Conservation (phyloP, 1,140 invertebrate species). For the Camponotus floridanus region DNA sequence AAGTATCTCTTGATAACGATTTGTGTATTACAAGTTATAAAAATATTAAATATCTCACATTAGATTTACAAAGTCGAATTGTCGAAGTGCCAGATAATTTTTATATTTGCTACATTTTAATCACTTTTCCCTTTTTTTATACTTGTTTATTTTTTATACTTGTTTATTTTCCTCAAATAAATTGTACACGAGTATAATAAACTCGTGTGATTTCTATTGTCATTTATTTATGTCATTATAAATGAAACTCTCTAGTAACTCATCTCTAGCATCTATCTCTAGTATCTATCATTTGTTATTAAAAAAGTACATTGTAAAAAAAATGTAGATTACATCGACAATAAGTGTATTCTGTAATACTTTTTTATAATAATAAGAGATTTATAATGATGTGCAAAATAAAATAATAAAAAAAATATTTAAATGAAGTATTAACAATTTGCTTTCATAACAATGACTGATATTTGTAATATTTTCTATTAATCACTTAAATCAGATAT, state of each 20-base stretch:
- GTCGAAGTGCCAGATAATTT: not conserved
- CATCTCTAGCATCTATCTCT: no score
- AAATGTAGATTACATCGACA: no score
- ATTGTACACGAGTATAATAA: not conserved
- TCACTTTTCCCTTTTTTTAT: not conserved
- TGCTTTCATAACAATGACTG: not conserved
- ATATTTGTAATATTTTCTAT: conserved; percentile 36
- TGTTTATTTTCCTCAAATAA: not conserved
- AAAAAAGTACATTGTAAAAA: no score
- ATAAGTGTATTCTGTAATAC: no score
- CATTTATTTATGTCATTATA: not conserved
- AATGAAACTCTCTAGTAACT: not conserved
- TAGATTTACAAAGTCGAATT: no score
- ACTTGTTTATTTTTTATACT: not conserved
- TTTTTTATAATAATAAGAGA: no score
- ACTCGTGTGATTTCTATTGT: not conserved
- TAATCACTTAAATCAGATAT: not conserved
- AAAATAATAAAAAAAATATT: not conserved
- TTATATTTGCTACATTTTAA: not conserved
- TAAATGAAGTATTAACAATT: not conserved
- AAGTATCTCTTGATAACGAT: not conserved
- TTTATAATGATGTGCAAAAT: not conserved
- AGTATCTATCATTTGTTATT: not conserved
- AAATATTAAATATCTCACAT: not conserved
- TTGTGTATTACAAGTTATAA: not conserved